Base-by-base conservation (phyloP, 2,797 vertebrate genomes). In the Channa striata region DNA sequence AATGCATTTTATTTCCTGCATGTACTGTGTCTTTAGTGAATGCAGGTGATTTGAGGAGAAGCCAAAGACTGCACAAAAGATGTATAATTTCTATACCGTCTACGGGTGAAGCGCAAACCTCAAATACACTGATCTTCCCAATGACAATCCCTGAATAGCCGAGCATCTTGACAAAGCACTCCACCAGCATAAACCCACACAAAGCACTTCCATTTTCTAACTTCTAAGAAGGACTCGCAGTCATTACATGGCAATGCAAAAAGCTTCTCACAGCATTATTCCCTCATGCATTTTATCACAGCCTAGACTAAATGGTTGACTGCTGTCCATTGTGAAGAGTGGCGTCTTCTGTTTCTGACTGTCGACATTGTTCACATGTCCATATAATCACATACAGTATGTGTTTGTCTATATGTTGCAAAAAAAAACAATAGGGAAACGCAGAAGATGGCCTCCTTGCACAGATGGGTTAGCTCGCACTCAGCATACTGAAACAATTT, bases 141-240 rank as follows among this genome's bases (percentile, higher is more conserved):
- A 67, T 73, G 52, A 68, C 60, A 72, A 74, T 87, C 74, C 60
- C 71, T 40, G 49, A 77, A 54, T 72, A 83, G 73, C 60, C 61
- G 68, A 86, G 75, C 62, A 63, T 80, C 59, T 82, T 60, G 54
- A 81, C 72, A 86, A 80, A 85, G 69, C 69, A 44, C 64, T 83
- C 47, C 62, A 74, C 74, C 44, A 39, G 59, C 46, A 54, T 68
- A 79, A 78, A 76, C 58, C 53, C 68, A 33, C 71, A 81, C 78
- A 87, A 76, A 82, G 73, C 82, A 50, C 63, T 85, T 61, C 53
- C 43, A 68, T 83, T 82, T 81, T 74, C 58, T 51, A 47, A 40
- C 17, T 68, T 76, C 56, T 68, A 50, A 68, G 74, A 78, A 48
- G 19, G 37, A 48, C 70, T 84, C 66, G 21, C 43, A 72, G 62